Conservation (phyloP, 2,888 invertebrate species). For the Scrobipalpa costella region DNA sequence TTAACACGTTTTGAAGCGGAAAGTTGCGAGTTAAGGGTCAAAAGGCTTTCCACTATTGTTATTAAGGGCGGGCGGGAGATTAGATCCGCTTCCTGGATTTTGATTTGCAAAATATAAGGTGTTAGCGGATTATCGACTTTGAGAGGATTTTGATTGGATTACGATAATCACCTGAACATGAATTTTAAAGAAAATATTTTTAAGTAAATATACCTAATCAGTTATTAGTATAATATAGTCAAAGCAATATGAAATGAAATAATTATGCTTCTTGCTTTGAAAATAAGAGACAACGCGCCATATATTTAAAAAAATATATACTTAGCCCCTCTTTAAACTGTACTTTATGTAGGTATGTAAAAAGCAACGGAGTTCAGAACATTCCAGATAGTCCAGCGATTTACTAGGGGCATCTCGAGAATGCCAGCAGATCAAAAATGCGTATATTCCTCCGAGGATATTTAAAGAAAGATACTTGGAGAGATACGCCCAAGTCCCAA, state of each 20-base stretch:
- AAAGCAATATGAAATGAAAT: too few relatives aligned
- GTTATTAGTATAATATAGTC: too few relatives aligned
- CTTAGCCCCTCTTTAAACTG: too few relatives aligned
- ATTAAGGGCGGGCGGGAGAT: background rate
- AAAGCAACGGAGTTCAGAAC: background rate
- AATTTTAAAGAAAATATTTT: background rate
- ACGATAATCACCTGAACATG: constrained; percentile 13
- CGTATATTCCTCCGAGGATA: constrained; percentile 34
- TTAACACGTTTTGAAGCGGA: too few relatives aligned
- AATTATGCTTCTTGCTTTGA: background rate
- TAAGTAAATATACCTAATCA: too few relatives aligned
- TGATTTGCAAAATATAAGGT: constrained; percentile 8
- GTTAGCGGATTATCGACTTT: constrained; percentile 11
- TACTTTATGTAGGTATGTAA: too few relatives aligned
- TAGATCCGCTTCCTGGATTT: constrained; percentile 3
- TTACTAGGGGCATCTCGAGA: constrained; percentile 25
- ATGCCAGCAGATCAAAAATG: constrained; percentile 38
- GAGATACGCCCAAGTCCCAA: background rate
- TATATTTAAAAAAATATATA: background rate
- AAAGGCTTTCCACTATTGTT: background rate
- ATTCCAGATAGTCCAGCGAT: background rate
- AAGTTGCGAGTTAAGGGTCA: background rate
- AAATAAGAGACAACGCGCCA: background rate
- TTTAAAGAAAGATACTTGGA: constrained; percentile 18
- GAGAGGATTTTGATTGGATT: constrained; percentile 3